phyloP scores from a whole-genome alignment of 1,140 invertebrate genomes.

The Neotoxoptera formosana region DNA sequence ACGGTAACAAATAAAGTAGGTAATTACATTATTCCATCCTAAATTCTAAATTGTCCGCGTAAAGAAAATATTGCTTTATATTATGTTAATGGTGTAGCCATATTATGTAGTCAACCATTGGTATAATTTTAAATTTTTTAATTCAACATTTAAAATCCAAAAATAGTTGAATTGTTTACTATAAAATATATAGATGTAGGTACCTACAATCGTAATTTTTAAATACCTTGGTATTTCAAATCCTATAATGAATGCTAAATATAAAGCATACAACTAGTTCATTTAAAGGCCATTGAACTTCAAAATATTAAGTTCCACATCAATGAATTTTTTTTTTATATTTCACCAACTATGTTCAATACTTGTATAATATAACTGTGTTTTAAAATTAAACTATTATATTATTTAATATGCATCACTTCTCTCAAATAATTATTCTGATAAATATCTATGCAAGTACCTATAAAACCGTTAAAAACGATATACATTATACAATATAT shows the following conservation, averaged over 20 bases:
- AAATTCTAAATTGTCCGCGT: neutral
- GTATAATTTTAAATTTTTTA: neutral
- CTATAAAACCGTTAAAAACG: neutral
- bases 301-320: constrained; percentile 27
- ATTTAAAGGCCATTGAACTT: constrained; percentile 23
- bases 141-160: neutral
- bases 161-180: neutral
- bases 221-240: neutral
- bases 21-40: neutral
- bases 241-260: neutral
- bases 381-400: neutral
- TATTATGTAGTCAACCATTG: neutral
- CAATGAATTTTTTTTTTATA: neutral
- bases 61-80: neutral
- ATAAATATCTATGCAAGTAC: neutral
- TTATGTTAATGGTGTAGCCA: neutral
- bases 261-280: neutral
- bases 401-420: neutral
- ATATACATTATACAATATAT: neutral
- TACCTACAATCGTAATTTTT: neutral
- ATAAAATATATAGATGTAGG: neutral
- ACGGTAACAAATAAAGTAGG: neutral
- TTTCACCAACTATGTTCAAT: neutral
- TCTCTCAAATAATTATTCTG: neutral
- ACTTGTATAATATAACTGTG: neutral